Base-by-base conservation (phyloP, 2,113 vertebrate genomes). In the Pipa parva region DNA sequence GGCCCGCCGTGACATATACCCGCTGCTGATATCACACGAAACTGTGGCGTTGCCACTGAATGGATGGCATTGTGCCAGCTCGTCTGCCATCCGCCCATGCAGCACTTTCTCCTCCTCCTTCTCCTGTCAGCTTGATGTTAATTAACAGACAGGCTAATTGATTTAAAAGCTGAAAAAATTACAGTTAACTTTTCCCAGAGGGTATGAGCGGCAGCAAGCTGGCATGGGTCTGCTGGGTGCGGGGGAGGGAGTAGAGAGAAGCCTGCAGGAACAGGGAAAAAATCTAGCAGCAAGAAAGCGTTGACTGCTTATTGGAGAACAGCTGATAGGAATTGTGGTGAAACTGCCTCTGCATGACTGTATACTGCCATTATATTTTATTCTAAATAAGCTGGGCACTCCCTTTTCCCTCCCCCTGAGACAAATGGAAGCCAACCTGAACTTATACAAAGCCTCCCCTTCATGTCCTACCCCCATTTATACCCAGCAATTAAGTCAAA, bases 1-100 rank as follows among this genome's bases (percentile, higher is more conserved):
- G 87, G 83, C 86, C n/a, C 86, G 82, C 78, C 75, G 83, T 87
- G 89, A 86, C 84, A 87, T 90, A 89, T 91, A 92, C 91, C 90
- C 90, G 89, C 84, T 84, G 83, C 85, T 84, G 84, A 83, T 85
- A 88, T 84, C 83, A 69, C 88, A 85, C 85, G 87, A 84, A 92
- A 89, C 87, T 73, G 91, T 96, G 92, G 91, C 89, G 89, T 90
- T 93, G 89, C 90, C 93, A 93, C 92, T 95, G 94, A 97, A 92
- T 97, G 94, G 94, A 95, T 99, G 97, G 95, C 95, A 97, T 91
- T 46, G 93, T 97, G 96, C 96, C 96, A 99, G 92, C 93, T 93
- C 88, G 83, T 82, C 93, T 94, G 93, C 95, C 95, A 98, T 91
- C 88, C 85, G 90, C 91, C 93, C 92, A 94, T 90, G 90, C 92